Evolutionary conservation across 1,140 invertebrate species (phyloP).

Genomic region (Aphelinus certus): DNA sequence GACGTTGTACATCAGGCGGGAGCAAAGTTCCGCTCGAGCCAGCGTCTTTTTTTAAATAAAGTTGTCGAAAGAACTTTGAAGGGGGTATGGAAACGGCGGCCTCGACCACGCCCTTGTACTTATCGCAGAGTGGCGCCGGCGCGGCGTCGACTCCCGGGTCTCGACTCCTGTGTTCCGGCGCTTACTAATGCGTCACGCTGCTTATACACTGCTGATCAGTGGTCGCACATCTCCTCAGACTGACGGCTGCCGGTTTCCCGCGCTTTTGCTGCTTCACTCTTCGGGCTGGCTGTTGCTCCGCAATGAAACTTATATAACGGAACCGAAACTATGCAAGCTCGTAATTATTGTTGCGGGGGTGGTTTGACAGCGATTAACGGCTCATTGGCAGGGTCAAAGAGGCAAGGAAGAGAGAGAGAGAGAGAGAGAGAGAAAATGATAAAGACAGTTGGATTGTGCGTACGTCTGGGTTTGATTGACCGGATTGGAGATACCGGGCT

Average conservation of each 20-base stretch:
- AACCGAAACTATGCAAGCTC: no score
- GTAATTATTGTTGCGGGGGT: no score
- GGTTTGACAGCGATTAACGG: no score
- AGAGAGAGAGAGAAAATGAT: no score
- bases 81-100: background rate
- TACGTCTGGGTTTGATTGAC: background rate
- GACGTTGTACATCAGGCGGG: no score
- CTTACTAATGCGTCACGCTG: background rate
- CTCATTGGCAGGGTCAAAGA: no score
- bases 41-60: no score
- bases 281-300: background rate
- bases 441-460: background rate
- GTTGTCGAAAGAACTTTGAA: no score
- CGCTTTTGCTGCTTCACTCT: background rate
- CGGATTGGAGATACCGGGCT: background rate
- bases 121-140: conserved; percentile 3
- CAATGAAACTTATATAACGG: no score
- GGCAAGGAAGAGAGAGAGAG: no score
- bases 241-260: background rate
- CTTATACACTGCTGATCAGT: background rate
- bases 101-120: conserved; percentile 39
- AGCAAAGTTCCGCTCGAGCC: no score
- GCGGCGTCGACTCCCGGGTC: conserved; percentile 8
- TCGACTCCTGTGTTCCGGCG: background rate
- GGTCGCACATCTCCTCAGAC: background rate